Percentiles rank a stretch among this genome's conserved stretches.
These are phyloP conservation scores for Tridacna crocea DNA, from an alignment of 2,888 invertebrate genomes.

Conservation along the genomic window DNA sequence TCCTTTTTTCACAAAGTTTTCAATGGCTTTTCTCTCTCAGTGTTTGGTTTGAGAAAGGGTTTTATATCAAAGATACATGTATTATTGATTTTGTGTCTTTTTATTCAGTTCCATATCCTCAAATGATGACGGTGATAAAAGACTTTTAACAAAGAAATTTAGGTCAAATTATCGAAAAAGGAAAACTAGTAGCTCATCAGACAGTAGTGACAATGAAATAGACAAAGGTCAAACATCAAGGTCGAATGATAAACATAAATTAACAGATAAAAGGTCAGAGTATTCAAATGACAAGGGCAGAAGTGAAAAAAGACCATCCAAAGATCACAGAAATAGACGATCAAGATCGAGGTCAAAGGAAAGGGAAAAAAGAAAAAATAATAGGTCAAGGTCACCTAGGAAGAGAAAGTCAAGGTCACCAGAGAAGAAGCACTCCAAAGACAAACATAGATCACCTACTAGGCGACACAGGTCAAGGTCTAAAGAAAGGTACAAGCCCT, in stretches of 20 bases:
- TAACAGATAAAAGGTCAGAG: conserved; percentile 1
- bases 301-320: conserved; percentile 18
- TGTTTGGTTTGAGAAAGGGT: too few relatives aligned
- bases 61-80: too few relatives aligned
- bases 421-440: conserved; percentile 10
- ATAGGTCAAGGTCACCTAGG: neutral
- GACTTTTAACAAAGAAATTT: neutral
- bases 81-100: too few relatives aligned
- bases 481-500: conserved; percentile 27
- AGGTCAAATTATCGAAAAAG: conserved; percentile 28
- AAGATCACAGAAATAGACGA: conserved; percentile 20
- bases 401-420: conserved; percentile 33
- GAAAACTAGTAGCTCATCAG: conserved; percentile 12
- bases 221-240: conserved; percentile 15
- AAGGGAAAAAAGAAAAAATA: conserved; percentile 14
- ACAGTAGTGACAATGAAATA: conserved; percentile 8
- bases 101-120: too few relatives aligned
- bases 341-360: conserved; percentile 16
- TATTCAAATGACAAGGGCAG: neutral
- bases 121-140: too few relatives aligned
- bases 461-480: conserved; percentile 52
- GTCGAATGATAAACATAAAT: conserved; percentile 6
- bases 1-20: too few relatives aligned
- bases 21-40: too few relatives aligned
- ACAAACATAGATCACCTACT: conserved; percentile 13